Evolutionary conservation across 2,797 vertebrate species (phyloP).

Genomic region (Australoheros facetus): DNA sequence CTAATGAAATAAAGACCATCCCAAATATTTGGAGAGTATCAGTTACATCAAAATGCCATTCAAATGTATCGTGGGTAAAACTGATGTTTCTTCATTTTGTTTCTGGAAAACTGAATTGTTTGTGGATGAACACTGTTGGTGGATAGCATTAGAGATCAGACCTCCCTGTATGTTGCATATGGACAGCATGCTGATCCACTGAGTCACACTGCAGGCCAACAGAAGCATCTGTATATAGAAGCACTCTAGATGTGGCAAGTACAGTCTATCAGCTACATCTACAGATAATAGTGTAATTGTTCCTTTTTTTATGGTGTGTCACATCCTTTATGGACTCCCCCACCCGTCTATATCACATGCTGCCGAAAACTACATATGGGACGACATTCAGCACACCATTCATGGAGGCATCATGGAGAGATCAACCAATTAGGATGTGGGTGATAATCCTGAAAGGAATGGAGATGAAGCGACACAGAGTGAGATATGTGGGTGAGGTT

Average conservation of each 20-base stretch:
- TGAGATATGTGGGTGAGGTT: conserved; percentile 56
- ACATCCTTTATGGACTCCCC: conserved; percentile 36
- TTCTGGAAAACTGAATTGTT: conserved; percentile 27
- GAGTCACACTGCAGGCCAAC: conserved; percentile 61
- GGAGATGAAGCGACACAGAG: conserved; percentile 39
- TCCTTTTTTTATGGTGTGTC: conserved; percentile 50
- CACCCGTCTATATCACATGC: conserved; percentile 32
- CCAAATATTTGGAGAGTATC: conserved; percentile 34
- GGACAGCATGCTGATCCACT: conserved; percentile 39
- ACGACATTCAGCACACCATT: conserved; percentile 40
- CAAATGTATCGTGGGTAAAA: conserved; percentile 43
- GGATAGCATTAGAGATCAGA: conserved; percentile 34
- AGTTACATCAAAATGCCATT: conserved; percentile 21
- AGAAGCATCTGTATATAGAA: conserved; percentile 47
- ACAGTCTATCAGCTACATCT: conserved; percentile 50
- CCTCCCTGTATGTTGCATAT: conserved; percentile 47
- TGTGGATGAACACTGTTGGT: conserved; percentile 41
- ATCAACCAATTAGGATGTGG: conserved; percentile 54
- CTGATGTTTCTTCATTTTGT: conserved; percentile 11
- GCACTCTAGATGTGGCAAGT: conserved; percentile 30
- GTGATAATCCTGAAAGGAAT: conserved; percentile 71
- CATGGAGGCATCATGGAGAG: conserved; percentile 25
- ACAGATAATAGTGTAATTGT: conserved; percentile 56
- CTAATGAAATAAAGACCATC: conserved; percentile 37
- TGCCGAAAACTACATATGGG: conserved; percentile 29